These are phyloP conservation scores for Simalia tracyae DNA, from an alignment of 2,797 vertebrate genomes.

Conservation along the genomic window DNA sequence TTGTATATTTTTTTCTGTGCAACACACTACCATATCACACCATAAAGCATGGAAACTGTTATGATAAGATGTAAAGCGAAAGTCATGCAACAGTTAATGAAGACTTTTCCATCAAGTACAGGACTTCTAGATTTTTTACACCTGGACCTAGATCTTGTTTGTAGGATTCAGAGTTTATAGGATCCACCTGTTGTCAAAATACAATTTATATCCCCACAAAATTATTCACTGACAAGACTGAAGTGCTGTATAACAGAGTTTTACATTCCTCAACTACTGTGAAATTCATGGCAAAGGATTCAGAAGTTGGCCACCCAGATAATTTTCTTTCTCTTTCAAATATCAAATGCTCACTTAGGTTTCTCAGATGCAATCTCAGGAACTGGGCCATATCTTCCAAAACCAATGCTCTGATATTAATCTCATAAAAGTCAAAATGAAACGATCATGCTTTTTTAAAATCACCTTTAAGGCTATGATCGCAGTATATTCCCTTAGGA, in stretches of 20 bases:
- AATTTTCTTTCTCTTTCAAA: neutral
- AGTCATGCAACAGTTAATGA: neutral
- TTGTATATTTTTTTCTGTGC: neutral
- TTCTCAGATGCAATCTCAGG: neutral
- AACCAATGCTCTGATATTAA: neutral
- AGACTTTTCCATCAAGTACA: neutral
- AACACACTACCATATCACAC: neutral
- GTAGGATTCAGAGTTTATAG: neutral
- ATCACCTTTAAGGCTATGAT: neutral
- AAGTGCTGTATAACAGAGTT: neutral
- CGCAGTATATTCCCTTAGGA: neutral
- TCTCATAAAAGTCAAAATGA: neutral
- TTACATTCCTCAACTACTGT: neutral
- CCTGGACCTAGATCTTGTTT: neutral
- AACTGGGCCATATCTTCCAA: neutral
- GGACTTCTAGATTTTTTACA: neutral
- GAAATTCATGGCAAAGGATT: neutral
- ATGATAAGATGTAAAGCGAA: neutral
- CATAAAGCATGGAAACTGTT: neutral
- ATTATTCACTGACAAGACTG: neutral
- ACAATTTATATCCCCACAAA: neutral
- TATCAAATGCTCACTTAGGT: neutral
- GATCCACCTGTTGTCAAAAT: neutral
- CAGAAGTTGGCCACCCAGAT: neutral
- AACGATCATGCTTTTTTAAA: neutral